Evolutionary conservation across 2,113 vertebrate genomes (phyloP), one percentile per base, ranked within the genome.

Genomic region (Albula glossodonta): DNA sequence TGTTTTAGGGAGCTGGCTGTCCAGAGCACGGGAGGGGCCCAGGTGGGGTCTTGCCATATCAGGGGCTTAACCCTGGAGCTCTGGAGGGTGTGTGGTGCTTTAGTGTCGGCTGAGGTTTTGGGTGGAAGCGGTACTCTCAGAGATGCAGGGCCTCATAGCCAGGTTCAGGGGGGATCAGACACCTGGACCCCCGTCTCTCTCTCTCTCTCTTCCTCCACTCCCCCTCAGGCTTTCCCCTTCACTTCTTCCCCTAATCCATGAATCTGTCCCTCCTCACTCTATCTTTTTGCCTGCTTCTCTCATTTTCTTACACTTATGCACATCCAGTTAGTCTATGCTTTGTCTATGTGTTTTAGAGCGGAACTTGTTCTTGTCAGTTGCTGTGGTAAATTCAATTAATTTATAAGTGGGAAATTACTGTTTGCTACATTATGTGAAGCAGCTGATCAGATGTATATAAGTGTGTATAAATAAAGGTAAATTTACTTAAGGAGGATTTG

Each of bases 101-200:
- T 49, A 56, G 51, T 22, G 57, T 70, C 9, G 56, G 49, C 52
- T 41, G 31, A 41, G 31, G 31, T 41, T 57, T 51, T 49, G 10
- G 13, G n/a, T 31, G 31, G 70, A 63, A 84, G 84, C 91, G 88
- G 92, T 92, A 90, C 91, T 92, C 90, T 89, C 91, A 15, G 87
- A 92, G 90, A 31, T 25, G n/a, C 22, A 10, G 70, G 31, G 70
- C 70, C 1, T 6, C 70, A 2, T 31, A 74, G 70, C 5, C 2
- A 31, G n/a, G 9, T 74, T 74, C 22, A 91, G 92, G 87, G 91
- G 92, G 91, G 91, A 92, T 89, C 83, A 79, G 89, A 88, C 89
- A 90, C 66, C 56, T 19, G n/a, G 66, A 84, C 83, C 81, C 81
- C 63, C 84, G 13, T 56, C 85, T 84, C 77, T 83, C 82, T 85